Evolutionary conservation across 2,113 vertebrate species (phyloP).

Genomic region (Mastomys natalensis): DNA sequence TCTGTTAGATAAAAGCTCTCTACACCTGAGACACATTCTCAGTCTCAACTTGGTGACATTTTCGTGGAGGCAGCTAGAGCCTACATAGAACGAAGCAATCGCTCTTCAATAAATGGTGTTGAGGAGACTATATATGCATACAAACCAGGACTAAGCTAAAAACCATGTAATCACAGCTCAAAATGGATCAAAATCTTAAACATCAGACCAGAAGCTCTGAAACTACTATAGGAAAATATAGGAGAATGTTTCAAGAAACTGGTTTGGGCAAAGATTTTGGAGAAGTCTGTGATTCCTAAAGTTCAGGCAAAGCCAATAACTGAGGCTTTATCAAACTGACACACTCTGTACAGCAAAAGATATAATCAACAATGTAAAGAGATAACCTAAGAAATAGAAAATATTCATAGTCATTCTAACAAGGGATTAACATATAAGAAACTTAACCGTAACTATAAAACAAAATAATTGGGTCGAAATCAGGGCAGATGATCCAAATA

Average conservation of each 20-base stretch:
- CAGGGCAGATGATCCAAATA: neutral
- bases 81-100: neutral
- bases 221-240: neutral
- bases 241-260: neutral
- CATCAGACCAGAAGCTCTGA: neutral
- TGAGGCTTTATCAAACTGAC: neutral
- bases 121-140: neutral
- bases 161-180: neutral
- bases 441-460: neutral
- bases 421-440: neutral
- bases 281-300: neutral
- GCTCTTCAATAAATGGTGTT: neutral
- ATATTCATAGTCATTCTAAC: neutral
- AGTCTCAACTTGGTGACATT: neutral
- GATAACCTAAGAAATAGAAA: neutral
- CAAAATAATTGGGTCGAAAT: neutral
- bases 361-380: neutral
- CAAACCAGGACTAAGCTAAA: neutral
- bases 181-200: neutral
- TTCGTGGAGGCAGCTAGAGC: neutral
- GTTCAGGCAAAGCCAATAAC: neutral
- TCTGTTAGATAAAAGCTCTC: neutral
- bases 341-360: neutral
- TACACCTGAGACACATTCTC: neutral
- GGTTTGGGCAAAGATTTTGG: neutral